These are phyloP conservation scores for Argyrosomus regius DNA, from an alignment of 2,797 vertebrate genomes.

Conservation along the genomic window DNA sequence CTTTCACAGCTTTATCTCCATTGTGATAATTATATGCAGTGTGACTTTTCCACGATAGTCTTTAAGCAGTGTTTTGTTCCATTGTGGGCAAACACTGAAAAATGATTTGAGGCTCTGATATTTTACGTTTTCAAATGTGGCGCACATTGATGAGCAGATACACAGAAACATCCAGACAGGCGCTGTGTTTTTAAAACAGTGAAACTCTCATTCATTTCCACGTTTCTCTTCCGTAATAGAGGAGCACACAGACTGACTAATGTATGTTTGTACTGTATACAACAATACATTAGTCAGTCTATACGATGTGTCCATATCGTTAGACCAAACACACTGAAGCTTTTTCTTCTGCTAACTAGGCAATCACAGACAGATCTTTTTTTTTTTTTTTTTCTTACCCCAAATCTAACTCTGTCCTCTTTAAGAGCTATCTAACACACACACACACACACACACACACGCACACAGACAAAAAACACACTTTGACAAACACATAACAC, in stretches of 20 bases:
- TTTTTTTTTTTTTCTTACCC: constrained; percentile 50
- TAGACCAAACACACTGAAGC: constrained; percentile 59
- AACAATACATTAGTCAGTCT: constrained; percentile 72
- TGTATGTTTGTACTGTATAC: constrained; percentile 69
- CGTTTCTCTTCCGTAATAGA: constrained; percentile 41
- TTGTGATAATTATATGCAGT: too few relatives aligned
- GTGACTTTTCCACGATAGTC: neutral
- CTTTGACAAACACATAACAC: constrained; percentile 79
- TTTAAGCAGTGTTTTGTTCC: neutral
- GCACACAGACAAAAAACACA: constrained; percentile 48
- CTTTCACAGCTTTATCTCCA: constrained; percentile 8
- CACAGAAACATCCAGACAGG: constrained; percentile 11
- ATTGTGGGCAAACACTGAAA: neutral
- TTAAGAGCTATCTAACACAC: constrained; percentile 58
- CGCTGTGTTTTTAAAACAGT: constrained; percentile 25
- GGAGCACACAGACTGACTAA: constrained; percentile 66
- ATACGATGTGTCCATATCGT: constrained; percentile 67
- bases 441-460: constrained; percentile 38
- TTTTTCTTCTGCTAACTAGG: constrained; percentile 74
- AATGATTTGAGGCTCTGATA: constrained; percentile 9
- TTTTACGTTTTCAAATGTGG: constrained; percentile 9
- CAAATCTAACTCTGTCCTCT: constrained; percentile 64
- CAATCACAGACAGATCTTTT: constrained; percentile 64
- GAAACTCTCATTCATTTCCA: constrained; percentile 38
- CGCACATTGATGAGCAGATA: constrained; percentile 8